Evolutionary conservation across 2,888 invertebrate species (phyloP).

Genomic region (Ferdinandea cuprea): DNA sequence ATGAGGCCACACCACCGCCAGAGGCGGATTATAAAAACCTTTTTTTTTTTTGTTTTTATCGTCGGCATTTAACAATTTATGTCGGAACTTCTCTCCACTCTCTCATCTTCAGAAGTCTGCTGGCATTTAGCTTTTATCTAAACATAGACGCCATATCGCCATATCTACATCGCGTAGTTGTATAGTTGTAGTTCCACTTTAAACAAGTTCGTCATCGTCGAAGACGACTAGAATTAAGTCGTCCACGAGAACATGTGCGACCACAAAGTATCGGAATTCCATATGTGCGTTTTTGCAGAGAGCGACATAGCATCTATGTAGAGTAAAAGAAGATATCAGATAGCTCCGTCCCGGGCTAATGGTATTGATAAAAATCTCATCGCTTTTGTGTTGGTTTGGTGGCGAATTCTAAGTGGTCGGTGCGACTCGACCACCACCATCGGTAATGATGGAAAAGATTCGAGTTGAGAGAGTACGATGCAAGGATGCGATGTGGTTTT

Average conservation of each 20-base stretch:
- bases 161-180: conserved; percentile 5
- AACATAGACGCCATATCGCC: conserved; percentile 39
- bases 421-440: too few species aligned
- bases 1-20: conserved; percentile 47
- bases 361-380: conserved; percentile 51
- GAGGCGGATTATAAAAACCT: conserved; percentile 13
- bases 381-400: conserved; percentile 31
- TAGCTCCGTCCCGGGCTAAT: conserved; percentile 26
- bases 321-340: conserved; percentile 46
- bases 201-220: conserved; percentile 58
- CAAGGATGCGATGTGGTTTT: conserved; percentile 68
- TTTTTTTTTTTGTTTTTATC: conserved; percentile 2
- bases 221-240: conserved; percentile 62
- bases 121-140: conserved; percentile 35
- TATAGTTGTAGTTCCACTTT: too few species aligned
- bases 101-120: background rate
- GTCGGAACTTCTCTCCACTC: background rate
- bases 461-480: conserved; percentile 47
- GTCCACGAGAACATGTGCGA: conserved; percentile 41
- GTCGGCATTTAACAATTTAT: conserved; percentile 18
- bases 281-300: conserved; percentile 1
- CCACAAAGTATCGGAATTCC: conserved; percentile 31
- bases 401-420: background rate
- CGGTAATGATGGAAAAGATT: conserved; percentile 30
- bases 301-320: conserved; percentile 6